These are phyloP conservation scores for Lynx canadensis DNA, from an alignment of 2,113 vertebrate species.

Conservation along the genomic window DNA sequence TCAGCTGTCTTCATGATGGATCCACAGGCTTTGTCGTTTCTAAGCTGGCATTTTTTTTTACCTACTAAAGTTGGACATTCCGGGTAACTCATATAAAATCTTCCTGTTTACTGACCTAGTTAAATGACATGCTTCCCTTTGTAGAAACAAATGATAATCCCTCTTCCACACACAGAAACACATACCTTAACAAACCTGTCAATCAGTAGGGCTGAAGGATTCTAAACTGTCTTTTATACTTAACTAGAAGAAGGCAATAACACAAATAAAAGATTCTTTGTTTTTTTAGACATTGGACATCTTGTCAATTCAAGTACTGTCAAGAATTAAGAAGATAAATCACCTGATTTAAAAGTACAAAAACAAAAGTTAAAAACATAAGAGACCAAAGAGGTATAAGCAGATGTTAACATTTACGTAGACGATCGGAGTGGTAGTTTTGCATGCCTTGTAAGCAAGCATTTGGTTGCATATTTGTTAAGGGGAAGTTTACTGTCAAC, in stretches of 20 bases:
- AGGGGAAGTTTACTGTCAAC: background rate
- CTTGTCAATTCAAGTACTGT: constrained; percentile 29
- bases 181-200: constrained; percentile 48
- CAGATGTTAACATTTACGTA: background rate
- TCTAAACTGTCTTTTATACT: constrained; percentile 10
- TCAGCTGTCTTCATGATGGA: constrained; percentile 34
- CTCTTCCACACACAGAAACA: background rate
- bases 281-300: background rate
- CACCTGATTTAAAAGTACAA: background rate
- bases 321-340: constrained; percentile 49
- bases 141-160: constrained; percentile 65
- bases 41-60: background rate
- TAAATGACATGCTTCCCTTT: constrained; percentile 54
- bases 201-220: background rate
- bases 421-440: background rate
- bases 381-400: background rate
- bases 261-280: constrained; percentile 35
- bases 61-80: background rate
- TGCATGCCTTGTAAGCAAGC: background rate
- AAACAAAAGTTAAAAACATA: background rate
- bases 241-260: constrained; percentile 34
- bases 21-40: background rate
- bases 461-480: background rate
- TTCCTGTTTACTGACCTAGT: constrained; percentile 60
- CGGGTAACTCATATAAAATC: background rate